Percentiles rank a stretch among this genome's conserved stretches.
Conservation (phyloP, 2,888 invertebrate genomes). For the Zaprionus bogoriensis region DNA sequence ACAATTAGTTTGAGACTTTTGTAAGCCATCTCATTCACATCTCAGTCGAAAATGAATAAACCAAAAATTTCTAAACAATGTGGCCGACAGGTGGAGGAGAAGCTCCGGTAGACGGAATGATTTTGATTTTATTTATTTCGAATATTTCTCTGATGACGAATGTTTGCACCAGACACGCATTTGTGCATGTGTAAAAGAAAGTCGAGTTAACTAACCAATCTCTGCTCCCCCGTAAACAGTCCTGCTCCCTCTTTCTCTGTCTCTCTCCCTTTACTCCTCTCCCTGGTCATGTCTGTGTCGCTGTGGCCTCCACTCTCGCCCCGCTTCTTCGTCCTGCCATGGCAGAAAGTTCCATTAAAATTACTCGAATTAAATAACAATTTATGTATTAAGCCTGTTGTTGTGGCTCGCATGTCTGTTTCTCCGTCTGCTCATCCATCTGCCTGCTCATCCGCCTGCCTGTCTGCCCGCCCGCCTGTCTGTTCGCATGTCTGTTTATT, state of each 20-base stretch:
- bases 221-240: no score
- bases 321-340: conserved; percentile 1
- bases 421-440: neutral
- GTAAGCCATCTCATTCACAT: no score
- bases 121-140: conserved; percentile 9
- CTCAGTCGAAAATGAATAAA: no score
- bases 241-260: neutral
- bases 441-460: neutral
- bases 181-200: neutral
- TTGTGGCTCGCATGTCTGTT: conserved; percentile 5
- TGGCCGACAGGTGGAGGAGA: neutral
- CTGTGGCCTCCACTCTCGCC: neutral
- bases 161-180: neutral
- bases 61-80: no score
- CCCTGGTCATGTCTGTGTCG: neutral
- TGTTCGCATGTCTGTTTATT: neutral
- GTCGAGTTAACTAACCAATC: neutral
- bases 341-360: conserved; percentile 43
- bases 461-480: neutral
- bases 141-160: conserved; percentile 8
- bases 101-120: neutral
- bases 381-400: conserved; percentile 22
- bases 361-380: conserved; percentile 57
- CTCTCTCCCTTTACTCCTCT: neutral
- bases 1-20: no score